phyloP scores from a whole-genome alignment of 2,888 invertebrate genomes.

The Plutella xylostella region DNA sequence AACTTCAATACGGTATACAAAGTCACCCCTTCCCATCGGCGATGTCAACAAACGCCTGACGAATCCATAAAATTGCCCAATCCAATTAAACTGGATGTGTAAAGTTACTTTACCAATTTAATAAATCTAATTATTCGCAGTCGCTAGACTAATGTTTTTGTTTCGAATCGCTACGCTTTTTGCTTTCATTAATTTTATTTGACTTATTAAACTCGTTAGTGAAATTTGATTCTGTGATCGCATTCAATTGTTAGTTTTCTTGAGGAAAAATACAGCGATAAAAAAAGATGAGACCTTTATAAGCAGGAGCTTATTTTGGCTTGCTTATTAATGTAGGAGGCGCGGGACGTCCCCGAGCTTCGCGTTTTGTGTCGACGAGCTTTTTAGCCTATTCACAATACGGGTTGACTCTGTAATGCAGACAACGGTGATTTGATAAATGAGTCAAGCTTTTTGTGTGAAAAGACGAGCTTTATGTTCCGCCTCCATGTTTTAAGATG shows the following conservation, averaged over 20 bases:
- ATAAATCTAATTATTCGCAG: conserved; percentile 23
- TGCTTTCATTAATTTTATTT: conserved; percentile 49
- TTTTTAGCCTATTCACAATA: conserved; percentile 55
- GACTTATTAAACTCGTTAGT: conserved; percentile 51
- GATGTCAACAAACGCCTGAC: conserved; percentile 14
- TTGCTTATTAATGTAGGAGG: background rate
- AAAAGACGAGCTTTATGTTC: conserved; percentile 42
- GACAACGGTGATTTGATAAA: conserved; percentile 61
- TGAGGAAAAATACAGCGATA: background rate
- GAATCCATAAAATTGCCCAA: conserved; percentile 16
- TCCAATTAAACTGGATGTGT: conserved; percentile 16
- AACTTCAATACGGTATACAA: conserved; percentile 1
- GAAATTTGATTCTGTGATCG: conserved; percentile 41
- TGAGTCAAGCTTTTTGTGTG: conserved; percentile 48
- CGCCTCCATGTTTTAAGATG: conserved; percentile 21
- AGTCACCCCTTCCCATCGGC: conserved; percentile 1
- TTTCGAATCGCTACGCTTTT: conserved; percentile 39
- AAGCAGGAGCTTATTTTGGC: conserved; percentile 1
- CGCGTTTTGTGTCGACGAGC: conserved; percentile 40
- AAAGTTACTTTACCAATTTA: conserved; percentile 13
- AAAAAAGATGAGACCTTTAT: background rate
- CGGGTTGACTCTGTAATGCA: conserved; percentile 45
- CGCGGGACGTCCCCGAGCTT: conserved; percentile 20
- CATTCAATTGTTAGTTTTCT: conserved; percentile 14
- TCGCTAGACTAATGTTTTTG: conserved; percentile 33